Evolutionary conservation across 2,888 invertebrate genomes (phyloP), one percentile per base, ranked within the genome.

Genomic region (Parthenolecanium corni): DNA sequence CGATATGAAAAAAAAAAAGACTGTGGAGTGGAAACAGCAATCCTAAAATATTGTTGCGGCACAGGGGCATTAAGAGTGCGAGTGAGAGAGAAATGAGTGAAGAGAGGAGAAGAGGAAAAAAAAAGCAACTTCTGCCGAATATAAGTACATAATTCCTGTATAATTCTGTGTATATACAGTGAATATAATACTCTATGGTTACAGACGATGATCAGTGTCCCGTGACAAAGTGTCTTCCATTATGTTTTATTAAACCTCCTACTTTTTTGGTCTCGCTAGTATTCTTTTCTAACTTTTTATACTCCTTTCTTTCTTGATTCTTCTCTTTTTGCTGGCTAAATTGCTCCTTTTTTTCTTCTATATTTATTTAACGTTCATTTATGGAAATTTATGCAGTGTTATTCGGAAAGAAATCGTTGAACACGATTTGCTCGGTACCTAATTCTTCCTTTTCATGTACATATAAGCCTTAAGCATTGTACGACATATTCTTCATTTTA

Each of bases 191-290:
- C 40, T 20, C 47, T 58, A 58, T 61, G 49, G 61, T n/a, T 31
- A 31, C 31, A 31, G 31, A 49, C 38, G 61, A 49, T 61, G 61
- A 61, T 61, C 61, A 61, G 61, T 61, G 61, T 61, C 38, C 61
- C 61, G 61, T 61, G 61, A 61, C 49, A 61, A 61, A 61, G 61
- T 61, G 61, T 61, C 61, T 61, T 61, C 61, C 61, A 61, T 61
- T 61, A 61, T 61, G 51, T 61, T 61, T 61, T 61, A 61, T 61
- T 61, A 61, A 61, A 61, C 61, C 61, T 61, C 61, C 61, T 49
- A 49, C 61, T 61, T 61, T 36, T 61, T 12, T 23, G 47, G 31
- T 23, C 16, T n/a, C 47, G 24, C 57, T 46, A 23, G 31, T 31
- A 16, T 61, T 38, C 38, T 25, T 38, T 61, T 61, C 51, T 40